Evolutionary conservation across 2,113 vertebrate species (phyloP).

Genomic region (Paracanthobrama guichenoti): DNA sequence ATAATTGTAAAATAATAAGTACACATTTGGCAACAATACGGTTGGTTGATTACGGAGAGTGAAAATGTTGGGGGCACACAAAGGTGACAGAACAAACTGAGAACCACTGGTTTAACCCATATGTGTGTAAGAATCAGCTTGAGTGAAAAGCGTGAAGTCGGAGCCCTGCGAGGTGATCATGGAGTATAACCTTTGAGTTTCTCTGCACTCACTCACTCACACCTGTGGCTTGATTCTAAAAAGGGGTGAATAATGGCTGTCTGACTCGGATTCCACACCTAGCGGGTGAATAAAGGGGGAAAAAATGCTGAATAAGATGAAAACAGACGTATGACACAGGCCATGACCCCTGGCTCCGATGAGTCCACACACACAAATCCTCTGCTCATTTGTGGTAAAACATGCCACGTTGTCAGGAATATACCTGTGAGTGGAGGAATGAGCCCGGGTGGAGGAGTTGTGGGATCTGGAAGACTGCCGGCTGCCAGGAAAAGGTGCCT

Average conservation of each 20-base stretch:
- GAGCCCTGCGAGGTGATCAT: slow-evolving; percentile 7
- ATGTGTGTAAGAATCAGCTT: slow-evolving; percentile 7
- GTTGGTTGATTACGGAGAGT: neutral
- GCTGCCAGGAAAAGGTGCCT: slow-evolving; percentile 91
- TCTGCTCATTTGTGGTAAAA: neutral
- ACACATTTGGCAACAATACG: neutral
- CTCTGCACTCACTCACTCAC: slow-evolving; percentile 16
- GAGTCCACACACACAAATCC: slow-evolving; percentile 21
- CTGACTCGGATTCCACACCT: slow-evolving; percentile 37
- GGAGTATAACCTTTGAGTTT: neutral
- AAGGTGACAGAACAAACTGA: neutral
- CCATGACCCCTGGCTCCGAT: neutral
- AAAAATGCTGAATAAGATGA: slow-evolving; percentile 46
- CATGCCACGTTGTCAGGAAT: neutral
- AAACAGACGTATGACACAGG: slow-evolving; percentile 34
- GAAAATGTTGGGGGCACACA: neutral
- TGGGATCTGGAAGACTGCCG: slow-evolving; percentile 94
- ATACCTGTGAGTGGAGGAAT: slow-evolving; percentile 82
- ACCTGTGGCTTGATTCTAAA: neutral
- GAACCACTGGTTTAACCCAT: slow-evolving; percentile 30
- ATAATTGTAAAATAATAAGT: neutral
- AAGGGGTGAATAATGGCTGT: slow-evolving; percentile 16
- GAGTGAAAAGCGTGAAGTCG: slow-evolving; percentile 32
- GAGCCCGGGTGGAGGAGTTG: slow-evolving; percentile 91
- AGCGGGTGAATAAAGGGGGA: neutral